These are phyloP conservation scores for Paedocypris sp. DNA, from an alignment of 2,113 vertebrate species.

Conservation along the genomic window DNA sequence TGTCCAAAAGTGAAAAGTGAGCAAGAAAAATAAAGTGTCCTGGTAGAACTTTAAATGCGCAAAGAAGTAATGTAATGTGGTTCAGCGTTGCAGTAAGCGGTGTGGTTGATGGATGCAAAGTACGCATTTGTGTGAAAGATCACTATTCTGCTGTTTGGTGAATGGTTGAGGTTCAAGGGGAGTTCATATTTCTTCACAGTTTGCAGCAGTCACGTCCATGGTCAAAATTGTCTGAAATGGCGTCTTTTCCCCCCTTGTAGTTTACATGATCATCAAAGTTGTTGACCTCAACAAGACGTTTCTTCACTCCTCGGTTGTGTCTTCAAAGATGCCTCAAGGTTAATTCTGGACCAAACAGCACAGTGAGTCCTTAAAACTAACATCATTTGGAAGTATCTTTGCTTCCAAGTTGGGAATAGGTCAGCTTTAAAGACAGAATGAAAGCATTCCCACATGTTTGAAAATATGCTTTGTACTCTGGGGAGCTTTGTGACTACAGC, in stretches of 20 bases:
- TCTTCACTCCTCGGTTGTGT: slow-evolving; percentile 26
- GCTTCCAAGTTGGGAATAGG: slow-evolving; percentile 56
- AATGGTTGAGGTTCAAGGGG: slow-evolving; percentile 20
- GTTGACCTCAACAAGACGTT: slow-evolving; percentile 46
- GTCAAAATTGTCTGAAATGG: slow-evolving; percentile 39
- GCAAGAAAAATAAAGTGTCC: too few relatives aligned
- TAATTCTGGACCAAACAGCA: slow-evolving; percentile 55
- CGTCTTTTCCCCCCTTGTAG: slow-evolving; percentile 46
- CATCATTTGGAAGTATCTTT: slow-evolving; percentile 56
- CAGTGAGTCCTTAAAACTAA: slow-evolving; percentile 66
- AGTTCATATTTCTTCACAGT: slow-evolving; percentile 27
- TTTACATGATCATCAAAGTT: slow-evolving; percentile 44
- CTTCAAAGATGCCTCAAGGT: slow-evolving; percentile 57
- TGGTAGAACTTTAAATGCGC: too few relatives aligned
- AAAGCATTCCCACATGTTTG: slow-evolving; percentile 85
- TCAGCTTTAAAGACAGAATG: slow-evolving; percentile 68
- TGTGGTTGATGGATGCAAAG: neutral
- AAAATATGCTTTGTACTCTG: slow-evolving; percentile 70
- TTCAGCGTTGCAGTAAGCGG: too few relatives aligned
- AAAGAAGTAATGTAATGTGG: too few relatives aligned
- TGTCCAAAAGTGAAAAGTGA: too few relatives aligned
- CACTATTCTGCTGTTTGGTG: neutral
- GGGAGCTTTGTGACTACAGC: slow-evolving; percentile 59
- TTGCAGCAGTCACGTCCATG: slow-evolving; percentile 4
- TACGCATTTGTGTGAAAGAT: slow-evolving; percentile 8